Evolutionary conservation across 2,797 vertebrate genomes (phyloP), one percentile per base, ranked within the genome.

Genomic region (Jordanella pulchra): DNA sequence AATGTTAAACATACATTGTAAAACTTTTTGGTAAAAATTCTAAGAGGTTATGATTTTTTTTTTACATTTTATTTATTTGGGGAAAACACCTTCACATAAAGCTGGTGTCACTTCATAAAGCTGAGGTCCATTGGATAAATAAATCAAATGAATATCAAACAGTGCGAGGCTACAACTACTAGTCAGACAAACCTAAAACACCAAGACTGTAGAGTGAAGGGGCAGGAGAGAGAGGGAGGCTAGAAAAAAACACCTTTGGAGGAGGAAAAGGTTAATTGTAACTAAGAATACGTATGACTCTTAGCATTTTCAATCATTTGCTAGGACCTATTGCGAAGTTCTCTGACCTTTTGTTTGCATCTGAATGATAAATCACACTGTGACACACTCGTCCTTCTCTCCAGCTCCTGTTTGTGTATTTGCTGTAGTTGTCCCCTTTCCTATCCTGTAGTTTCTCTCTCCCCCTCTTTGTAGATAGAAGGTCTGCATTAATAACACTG

Each of bases 181-280:
- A 61, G 68, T 45, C 77, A n/a, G 35, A 71, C 65, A 84, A 67
- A 77, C 44, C 64, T 80, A 72, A 69, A 67, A 69, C 65, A 66
- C 6, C 17, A 14, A 23, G 35, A 50, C 67, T 69, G 63, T 63
- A 77, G 81, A 69, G 58, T 67, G 83, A 79, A 70, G 51, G 77
- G 67, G 69, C 74, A 64, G 28, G 69, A 58, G 64, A 68, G 64
- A 65, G 21, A 66, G 11, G 69, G 61, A 39, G 32, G 32, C 1
- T 10, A 30, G 10, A 80, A 64, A 53, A 51, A 66, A 55, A 50
- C n/a, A 78, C 35, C 67, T 83, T 28, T 68, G 35, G 77, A 87
- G 65, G 86, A 69, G 77, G 82, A 81, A 90, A 92, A 94, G 92
- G 92, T 93, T 94, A 93, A 94, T 93, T 93, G 92, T 86, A 86